These are phyloP conservation scores for Sphaeramia orbicularis DNA, from an alignment of 2,797 vertebrate genomes.

Conservation along the genomic window DNA sequence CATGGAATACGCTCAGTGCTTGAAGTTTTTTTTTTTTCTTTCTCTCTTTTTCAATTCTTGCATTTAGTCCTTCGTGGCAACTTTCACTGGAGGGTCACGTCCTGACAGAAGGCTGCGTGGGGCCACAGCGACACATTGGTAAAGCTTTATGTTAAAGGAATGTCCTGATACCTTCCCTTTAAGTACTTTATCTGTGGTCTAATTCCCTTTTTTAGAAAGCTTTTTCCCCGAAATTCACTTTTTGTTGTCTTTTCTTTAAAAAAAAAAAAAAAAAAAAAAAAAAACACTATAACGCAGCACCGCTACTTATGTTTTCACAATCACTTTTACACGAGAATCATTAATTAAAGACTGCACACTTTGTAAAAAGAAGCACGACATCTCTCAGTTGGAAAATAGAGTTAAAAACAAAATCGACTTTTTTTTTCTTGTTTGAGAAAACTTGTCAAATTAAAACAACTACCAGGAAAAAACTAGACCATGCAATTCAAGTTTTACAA, in stretches of 20 bases:
- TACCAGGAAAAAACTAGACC: conserved; percentile 77
- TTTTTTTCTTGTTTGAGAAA: conserved; percentile 75
- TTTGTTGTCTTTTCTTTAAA: conserved; percentile 67
- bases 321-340: conserved; percentile 98
- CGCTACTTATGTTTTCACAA: conserved; percentile 97
- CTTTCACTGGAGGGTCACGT: conserved; percentile 81
- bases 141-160: conserved; percentile 86
- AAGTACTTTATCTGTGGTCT: conserved; percentile 71
- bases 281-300: conserved; percentile 89
- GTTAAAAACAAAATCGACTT: conserved; percentile 84
- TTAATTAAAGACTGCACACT: conserved; percentile 97
- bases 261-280: conserved; percentile 43
- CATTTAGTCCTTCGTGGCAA: conserved; percentile 82
- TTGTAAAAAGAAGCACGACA: conserved; percentile 91
- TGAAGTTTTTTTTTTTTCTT: conserved; percentile 85
- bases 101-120: conserved; percentile 82
- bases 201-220: conserved; percentile 68
- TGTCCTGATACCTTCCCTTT: conserved; percentile 80
- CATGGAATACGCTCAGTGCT: conserved; percentile 98
- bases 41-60: conserved; percentile 73
- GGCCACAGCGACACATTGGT: conserved; percentile 84
- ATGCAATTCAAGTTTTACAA: conserved; percentile 98
- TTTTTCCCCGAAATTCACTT: conserved; percentile 60
- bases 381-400: conserved; percentile 89
- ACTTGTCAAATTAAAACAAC: conserved; percentile 86